Percentiles rank a stretch among this genome's conserved stretches.
Conservation (phyloP, 1,140 invertebrate species). For the Babylonia areolata region DNA sequence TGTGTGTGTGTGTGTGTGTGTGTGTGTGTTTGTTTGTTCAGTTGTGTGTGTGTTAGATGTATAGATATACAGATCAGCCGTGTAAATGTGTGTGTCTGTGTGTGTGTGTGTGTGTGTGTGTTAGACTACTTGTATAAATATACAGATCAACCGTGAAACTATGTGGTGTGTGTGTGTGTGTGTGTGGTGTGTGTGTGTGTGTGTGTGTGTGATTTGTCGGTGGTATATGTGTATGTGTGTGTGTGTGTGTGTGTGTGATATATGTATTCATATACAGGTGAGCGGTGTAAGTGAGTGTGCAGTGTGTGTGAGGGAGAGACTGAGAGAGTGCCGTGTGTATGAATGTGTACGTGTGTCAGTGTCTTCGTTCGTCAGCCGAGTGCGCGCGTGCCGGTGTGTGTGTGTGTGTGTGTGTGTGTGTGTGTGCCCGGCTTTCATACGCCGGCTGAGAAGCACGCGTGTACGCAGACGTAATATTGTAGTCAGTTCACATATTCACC, state of each 20-base stretch:
- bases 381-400: not conserved
- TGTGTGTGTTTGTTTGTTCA: not conserved
- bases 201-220: not conserved
- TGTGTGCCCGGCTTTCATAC: too few relatives aligned
- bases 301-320: too few relatives aligned
- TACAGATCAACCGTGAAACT: too few relatives aligned
- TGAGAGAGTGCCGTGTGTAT: too few relatives aligned
- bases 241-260: slow-evolving; percentile 23
- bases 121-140: too few relatives aligned
- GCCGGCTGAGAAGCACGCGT: too few relatives aligned
- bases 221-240: not conserved
- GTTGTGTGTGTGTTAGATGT: not conserved
- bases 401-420: not conserved
- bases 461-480: too few relatives aligned
- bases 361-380: too few relatives aligned
- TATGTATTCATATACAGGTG: too few relatives aligned
- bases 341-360: not conserved
- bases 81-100: not conserved
- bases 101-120: not conserved
- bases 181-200: not conserved
- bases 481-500: too few relatives aligned
- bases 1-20: not conserved
- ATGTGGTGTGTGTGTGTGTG: not conserved
- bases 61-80: not conserved
- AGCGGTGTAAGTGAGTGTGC: too few relatives aligned